Evolutionary conservation across 2,797 vertebrate genomes (phyloP).

Genomic region (Diplodus puntazzo): DNA sequence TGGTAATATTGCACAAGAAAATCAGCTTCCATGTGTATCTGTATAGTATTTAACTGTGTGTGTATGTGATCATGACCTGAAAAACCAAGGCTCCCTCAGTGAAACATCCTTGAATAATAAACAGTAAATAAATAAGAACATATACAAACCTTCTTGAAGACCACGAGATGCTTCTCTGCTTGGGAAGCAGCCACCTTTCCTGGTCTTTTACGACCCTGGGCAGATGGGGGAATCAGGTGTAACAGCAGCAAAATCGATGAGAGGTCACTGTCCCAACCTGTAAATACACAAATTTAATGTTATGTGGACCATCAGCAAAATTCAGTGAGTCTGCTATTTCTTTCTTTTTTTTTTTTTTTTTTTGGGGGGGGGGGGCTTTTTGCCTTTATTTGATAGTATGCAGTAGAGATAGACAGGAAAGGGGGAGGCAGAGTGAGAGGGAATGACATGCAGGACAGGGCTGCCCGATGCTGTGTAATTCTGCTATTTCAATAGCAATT

Average conservation of each 20-base stretch:
- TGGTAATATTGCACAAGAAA: neutral
- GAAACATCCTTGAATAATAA: neutral
- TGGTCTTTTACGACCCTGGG: conserved; percentile 54
- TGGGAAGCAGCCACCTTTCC: conserved; percentile 19
- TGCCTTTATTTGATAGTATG: no score
- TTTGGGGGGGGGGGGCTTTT: no score
- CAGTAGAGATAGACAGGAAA: no score
- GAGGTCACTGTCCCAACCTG: conserved; percentile 60
- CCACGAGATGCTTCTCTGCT: conserved; percentile 18
- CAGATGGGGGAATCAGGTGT: conserved; percentile 58
- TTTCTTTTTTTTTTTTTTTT: no score
- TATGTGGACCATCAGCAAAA: conserved; percentile 16
- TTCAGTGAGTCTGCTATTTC: neutral
- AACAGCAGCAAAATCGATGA: conserved; percentile 55
- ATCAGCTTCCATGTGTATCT: no score
- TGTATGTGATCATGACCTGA: no score
- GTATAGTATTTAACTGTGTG: no score
- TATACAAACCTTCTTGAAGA: conserved; percentile 30
- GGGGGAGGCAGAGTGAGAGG: no score
- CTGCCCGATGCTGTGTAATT: no score
- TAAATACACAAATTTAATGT: conserved; percentile 19
- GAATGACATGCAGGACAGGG: no score
- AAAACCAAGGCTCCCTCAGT: neutral
- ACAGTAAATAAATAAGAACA: no score
- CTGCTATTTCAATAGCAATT: neutral